Conservation (phyloP, 2,888 invertebrate species). For the Listrodromus nycthemerus region DNA sequence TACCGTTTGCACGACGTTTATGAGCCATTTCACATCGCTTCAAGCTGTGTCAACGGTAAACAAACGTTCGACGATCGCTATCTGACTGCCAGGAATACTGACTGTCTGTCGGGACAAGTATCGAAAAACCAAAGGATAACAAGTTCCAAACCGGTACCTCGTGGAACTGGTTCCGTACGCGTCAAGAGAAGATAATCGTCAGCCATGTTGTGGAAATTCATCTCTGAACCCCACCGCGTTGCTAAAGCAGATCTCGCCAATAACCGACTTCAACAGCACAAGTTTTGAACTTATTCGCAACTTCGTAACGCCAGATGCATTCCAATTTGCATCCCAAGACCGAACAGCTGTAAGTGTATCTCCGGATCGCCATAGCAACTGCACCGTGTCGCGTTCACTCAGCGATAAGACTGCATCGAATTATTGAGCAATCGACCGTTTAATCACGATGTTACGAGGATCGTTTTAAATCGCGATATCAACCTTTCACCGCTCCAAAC, state of each 20-base stretch:
- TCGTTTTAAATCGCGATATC: constrained; percentile 16
- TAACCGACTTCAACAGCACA: constrained; percentile 46
- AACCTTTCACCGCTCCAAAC: constrained; percentile 33
- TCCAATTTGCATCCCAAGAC: background rate
- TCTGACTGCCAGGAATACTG: constrained; percentile 24
- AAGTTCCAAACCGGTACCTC: constrained; percentile 79
- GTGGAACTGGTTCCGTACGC: constrained; percentile 78
- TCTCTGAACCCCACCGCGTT: constrained; percentile 1
- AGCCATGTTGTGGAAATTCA: constrained; percentile 71
- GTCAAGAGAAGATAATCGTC: constrained; percentile 65
- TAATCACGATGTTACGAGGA: constrained; percentile 39
- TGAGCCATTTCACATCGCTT: background rate
- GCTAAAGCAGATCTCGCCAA: background rate
- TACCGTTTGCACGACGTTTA: constrained; percentile 62
- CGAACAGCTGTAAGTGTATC: background rate
- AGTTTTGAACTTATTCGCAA: constrained; percentile 66
- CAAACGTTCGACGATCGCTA: constrained; percentile 7
- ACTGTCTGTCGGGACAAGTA: constrained; percentile 20
- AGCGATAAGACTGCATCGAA: constrained; percentile 14
- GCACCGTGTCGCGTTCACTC: constrained; percentile 3
- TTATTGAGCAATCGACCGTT: constrained; percentile 48
- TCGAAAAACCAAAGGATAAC: constrained; percentile 76
- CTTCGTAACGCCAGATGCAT: background rate
- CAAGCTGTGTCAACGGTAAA: background rate
- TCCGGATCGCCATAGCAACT: background rate